These are phyloP conservation scores for Paracanthobrama guichenoti DNA, from an alignment of 2,113 vertebrate species.

Conservation along the genomic window DNA sequence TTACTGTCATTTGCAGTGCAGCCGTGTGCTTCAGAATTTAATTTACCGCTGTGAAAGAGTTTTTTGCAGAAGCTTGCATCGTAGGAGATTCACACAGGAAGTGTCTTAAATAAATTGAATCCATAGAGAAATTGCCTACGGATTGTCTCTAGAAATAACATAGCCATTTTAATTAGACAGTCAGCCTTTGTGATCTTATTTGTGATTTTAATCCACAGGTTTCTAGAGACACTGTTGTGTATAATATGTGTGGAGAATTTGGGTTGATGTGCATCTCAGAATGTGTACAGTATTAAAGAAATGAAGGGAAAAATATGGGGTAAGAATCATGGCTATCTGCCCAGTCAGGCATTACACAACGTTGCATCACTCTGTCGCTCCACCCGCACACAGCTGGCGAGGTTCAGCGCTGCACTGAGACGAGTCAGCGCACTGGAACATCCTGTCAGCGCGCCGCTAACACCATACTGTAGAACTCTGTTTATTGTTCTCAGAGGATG, in stretches of 20 bases:
- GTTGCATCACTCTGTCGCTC: slow-evolving; percentile 38
- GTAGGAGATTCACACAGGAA: slow-evolving; percentile 16
- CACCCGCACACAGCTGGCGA: slow-evolving; percentile 31
- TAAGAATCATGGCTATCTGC: not conserved
- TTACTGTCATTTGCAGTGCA: not conserved
- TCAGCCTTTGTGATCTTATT: not conserved
- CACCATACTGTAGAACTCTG: not conserved
- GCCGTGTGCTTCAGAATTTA: not conserved
- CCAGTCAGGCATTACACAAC: slow-evolving; percentile 23
- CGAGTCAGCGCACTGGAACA: slow-evolving; percentile 7
- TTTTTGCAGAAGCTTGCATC: slow-evolving; percentile 9
- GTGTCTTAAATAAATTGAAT: not conserved
- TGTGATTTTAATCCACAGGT: not conserved
- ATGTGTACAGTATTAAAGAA: not conserved
- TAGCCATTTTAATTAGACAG: not conserved
- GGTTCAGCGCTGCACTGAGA: not conserved
- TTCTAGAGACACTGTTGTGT: not conserved
- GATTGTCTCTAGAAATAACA: not conserved
- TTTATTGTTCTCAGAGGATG: slow-evolving; percentile 26
- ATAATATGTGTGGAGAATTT: not conserved
- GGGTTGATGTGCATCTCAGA: not conserved
- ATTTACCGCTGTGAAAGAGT: not conserved
- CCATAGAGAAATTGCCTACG: not conserved
- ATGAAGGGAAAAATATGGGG: not conserved
- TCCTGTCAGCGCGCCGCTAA: not conserved